Evolutionary conservation across 2,888 invertebrate genomes (phyloP).

Genomic region (Phania funesta): DNA sequence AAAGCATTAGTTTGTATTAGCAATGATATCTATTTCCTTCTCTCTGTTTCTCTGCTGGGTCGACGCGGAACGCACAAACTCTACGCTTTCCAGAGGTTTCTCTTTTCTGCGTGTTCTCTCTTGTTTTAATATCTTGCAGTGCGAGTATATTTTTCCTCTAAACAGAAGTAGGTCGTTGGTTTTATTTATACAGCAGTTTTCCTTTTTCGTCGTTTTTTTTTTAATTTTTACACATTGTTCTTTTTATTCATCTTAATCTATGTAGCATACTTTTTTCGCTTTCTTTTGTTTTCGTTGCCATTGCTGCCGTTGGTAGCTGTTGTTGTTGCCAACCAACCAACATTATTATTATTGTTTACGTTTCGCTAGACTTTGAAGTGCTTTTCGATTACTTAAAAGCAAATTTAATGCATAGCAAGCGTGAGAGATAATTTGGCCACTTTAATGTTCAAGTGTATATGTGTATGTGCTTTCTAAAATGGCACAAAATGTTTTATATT

Average conservation of each 20-base stretch:
- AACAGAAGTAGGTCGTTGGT: constrained; percentile 54
- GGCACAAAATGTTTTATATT: background rate
- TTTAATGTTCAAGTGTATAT: constrained; percentile 45
- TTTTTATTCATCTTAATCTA: background rate
- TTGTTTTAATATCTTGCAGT: constrained; percentile 4
- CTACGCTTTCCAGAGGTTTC: constrained; percentile 2
- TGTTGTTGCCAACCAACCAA: constrained; percentile 31
- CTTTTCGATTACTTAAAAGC: constrained; percentile 77
- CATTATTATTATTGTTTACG: constrained; percentile 59
- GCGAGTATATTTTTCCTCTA: constrained; percentile 3
- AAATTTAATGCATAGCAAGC: constrained; percentile 71
- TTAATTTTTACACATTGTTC: constrained; percentile 33
- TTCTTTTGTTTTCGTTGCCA: background rate
- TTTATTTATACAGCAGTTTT: constrained; percentile 41
- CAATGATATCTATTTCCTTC: constrained; percentile 59
- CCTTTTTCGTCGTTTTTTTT: background rate
- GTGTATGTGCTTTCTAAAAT: constrained; percentile 27
- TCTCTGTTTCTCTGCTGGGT: background rate
- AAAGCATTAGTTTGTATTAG: constrained; percentile 75
- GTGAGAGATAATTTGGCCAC: constrained; percentile 61
- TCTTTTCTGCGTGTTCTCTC: background rate
- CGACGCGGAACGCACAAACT: background rate
- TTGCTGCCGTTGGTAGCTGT: constrained; percentile 2
- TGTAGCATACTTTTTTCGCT: constrained; percentile 59
- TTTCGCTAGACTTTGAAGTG: constrained; percentile 71